Evolutionary conservation across 30 jellyfish, hydroid and myxozoan genomes (phyloP).

Genomic region (Cassiopea xamachana): DNA sequence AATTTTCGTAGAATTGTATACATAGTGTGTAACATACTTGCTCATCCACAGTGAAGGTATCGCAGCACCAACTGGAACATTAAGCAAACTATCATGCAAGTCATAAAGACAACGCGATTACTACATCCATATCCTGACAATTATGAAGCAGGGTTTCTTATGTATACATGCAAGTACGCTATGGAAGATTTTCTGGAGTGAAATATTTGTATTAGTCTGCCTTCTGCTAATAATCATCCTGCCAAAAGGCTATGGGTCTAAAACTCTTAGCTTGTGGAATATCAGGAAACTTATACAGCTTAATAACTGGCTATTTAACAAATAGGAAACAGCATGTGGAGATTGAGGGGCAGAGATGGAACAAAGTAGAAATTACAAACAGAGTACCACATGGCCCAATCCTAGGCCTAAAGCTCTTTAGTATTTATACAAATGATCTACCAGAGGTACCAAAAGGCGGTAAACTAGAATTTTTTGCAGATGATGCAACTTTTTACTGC

Average conservation of each 20-base stretch:
- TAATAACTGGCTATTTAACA: too few relatives aligned
- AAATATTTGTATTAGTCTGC: neutral
- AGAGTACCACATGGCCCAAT: too few relatives aligned
- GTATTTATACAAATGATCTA: too few relatives aligned
- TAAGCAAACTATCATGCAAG: neutral
- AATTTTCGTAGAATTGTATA: too few relatives aligned
- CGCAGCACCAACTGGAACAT: neutral
- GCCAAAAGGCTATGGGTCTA: neutral
- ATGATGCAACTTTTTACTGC: too few relatives aligned
- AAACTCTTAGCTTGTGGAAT: neutral
- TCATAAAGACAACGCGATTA: neutral
- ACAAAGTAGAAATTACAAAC: neutral
- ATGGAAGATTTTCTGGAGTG: neutral
- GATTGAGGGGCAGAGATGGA: neutral
- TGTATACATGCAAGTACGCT: neutral
- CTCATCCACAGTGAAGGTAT: neutral
- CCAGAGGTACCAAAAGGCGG: too few relatives aligned
- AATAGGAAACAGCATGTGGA: neutral
- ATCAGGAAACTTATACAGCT: neutral
- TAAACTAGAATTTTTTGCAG: too few relatives aligned
- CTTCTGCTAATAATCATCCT: neutral
- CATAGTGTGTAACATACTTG: neutral
- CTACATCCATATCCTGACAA: neutral
- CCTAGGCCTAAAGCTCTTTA: too few relatives aligned
- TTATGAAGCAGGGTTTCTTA: neutral